These are phyloP conservation scores for Hyphantria cunea DNA, from an alignment of 1,140 invertebrate species.

Conservation along the genomic window DNA sequence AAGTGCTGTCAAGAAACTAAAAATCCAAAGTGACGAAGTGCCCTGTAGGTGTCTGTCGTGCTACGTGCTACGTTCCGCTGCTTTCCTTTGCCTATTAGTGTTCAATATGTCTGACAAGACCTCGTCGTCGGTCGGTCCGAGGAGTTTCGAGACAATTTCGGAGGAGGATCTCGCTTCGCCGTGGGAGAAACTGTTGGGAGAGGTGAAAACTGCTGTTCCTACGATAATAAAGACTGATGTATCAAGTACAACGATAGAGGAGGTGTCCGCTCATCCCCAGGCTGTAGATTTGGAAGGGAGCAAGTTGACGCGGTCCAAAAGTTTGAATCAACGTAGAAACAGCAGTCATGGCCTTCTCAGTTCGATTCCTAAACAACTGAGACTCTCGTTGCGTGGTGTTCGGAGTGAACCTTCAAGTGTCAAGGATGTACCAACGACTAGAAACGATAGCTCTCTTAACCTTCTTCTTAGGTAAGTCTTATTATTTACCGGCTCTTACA, in stretches of 20 bases:
- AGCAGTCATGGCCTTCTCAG: constrained; percentile 76
- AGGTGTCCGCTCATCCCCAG: constrained; percentile 54
- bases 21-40: constrained; percentile 80
- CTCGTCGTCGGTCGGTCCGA: constrained; percentile 69
- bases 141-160: constrained; percentile 78
- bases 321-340: constrained; percentile 71
- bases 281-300: constrained; percentile 66
- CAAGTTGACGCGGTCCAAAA: constrained; percentile 74
- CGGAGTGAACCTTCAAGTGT: constrained; percentile 76
- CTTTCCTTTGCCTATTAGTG: constrained; percentile 39
- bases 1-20: constrained; percentile 81
- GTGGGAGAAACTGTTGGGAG: constrained; percentile 76
- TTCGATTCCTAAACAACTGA: constrained; percentile 80
- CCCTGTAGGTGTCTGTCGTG: constrained; percentile 68
- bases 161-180: constrained; percentile 75
- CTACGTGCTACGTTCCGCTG: constrained; percentile 66
- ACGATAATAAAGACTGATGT: constrained; percentile 77
- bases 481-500: background rate
- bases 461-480: constrained; percentile 73
- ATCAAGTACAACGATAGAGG: constrained; percentile 71
- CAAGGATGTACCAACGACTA: constrained; percentile 71
- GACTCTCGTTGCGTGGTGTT: constrained; percentile 80
- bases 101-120: constrained; percentile 75
- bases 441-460: constrained; percentile 74
- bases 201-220: constrained; percentile 69